phyloP scores from a whole-genome alignment of 1,140 invertebrate genomes.

The Platorchestia sp. region DNA sequence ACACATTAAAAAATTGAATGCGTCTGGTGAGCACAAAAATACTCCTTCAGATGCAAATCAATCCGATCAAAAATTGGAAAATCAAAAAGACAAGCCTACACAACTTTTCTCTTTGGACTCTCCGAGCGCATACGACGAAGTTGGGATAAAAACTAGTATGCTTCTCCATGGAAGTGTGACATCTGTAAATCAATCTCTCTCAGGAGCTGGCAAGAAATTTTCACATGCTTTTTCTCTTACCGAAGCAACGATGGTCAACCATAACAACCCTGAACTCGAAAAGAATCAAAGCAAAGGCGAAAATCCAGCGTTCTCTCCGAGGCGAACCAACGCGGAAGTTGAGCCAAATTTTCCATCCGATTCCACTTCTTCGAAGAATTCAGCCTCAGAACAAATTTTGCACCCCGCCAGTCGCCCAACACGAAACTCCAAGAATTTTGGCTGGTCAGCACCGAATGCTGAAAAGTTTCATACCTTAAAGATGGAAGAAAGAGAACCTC shows the following conservation, averaged over 20 bases:
- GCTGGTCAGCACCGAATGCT: background rate
- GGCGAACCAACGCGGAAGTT: too few relatives aligned
- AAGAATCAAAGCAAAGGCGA: too few relatives aligned
- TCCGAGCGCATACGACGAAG: background rate
- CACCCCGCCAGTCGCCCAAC: background rate
- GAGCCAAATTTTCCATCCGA: too few relatives aligned
- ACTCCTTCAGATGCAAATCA: background rate
- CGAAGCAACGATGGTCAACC: too few relatives aligned
- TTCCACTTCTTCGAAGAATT: background rate
- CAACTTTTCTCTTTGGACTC: background rate
- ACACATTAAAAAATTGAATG: background rate
- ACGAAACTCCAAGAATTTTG: background rate
- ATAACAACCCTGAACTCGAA: too few relatives aligned
- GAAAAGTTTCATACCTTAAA: background rate
- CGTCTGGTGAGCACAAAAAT: background rate
- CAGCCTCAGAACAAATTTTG: background rate
- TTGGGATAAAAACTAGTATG: too few relatives aligned
- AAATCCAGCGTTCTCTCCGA: too few relatives aligned
- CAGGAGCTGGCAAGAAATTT: too few relatives aligned
- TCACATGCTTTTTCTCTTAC: too few relatives aligned
- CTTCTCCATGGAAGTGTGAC: too few relatives aligned
- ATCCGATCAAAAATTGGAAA: background rate
- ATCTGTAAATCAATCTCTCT: too few relatives aligned
- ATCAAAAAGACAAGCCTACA: background rate
- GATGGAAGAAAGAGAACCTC: constrained; percentile 3